Evolutionary conservation across 2,113 vertebrate genomes (phyloP).

Genomic region (Neoarius graeffei): DNA sequence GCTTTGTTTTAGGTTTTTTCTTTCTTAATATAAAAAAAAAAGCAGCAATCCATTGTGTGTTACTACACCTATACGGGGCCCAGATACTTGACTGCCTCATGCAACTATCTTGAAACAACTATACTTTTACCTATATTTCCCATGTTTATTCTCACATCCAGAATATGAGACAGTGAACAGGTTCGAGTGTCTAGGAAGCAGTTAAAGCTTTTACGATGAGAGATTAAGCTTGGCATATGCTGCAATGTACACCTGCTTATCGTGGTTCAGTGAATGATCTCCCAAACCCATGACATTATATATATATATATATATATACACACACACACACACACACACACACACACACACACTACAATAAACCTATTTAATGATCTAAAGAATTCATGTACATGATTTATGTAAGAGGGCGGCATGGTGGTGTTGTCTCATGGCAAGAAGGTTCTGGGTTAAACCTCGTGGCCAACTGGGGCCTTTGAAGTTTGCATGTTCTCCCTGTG

Average conservation of each 20-base stretch:
- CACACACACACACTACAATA: not conserved
- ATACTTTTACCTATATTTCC: not conserved
- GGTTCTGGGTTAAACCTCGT: too few relatives aligned
- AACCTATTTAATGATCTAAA: not conserved
- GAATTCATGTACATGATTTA: not conserved
- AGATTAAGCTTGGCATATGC: not conserved
- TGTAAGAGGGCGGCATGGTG: too few relatives aligned
- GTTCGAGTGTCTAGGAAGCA: not conserved
- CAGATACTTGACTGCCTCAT: not conserved
- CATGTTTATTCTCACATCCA: not conserved
- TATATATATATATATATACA: too few relatives aligned
- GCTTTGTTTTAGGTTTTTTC: not conserved
- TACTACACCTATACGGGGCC: not conserved
- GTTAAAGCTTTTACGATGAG: not conserved
- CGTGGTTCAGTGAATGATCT: not conserved
- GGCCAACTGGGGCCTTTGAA: too few relatives aligned
- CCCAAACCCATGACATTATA: not conserved
- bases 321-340: too few relatives aligned
- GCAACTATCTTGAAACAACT: not conserved
- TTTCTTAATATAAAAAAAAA: not conserved
- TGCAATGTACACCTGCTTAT: not conserved
- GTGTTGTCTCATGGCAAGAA: too few relatives aligned
- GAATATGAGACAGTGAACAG: not conserved
- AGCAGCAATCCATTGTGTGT: not conserved
- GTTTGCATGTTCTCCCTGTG: too few relatives aligned